A percentile compares a stretch with the other conserved stretches of the same genome.
phyloP scores from a whole-genome alignment of 2,113 vertebrate genomes.

The Charina bottae region DNA sequence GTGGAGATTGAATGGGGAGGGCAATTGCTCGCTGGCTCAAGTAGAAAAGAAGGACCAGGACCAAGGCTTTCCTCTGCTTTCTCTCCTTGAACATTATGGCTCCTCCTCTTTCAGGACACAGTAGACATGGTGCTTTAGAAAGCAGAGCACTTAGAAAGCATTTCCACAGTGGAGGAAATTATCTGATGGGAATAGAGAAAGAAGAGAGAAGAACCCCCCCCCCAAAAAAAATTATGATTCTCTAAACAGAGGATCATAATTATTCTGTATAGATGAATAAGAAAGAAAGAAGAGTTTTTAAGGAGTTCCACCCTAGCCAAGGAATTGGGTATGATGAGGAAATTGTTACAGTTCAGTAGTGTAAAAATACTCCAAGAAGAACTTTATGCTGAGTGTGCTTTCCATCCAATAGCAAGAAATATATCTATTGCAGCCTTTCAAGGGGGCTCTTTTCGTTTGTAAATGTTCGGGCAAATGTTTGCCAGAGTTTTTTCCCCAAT shows the following conservation, averaged over 20 bases:
- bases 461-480: neutral
- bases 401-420: neutral
- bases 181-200: neutral
- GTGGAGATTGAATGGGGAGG: neutral
- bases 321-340: neutral
- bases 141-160: neutral
- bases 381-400: neutral
- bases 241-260: neutral
- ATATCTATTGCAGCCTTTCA: neutral
- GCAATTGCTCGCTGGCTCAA: neutral
- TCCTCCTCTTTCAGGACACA: neutral
- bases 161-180: neutral
- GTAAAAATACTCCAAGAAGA: neutral
- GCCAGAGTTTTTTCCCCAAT: neutral
- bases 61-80: neutral
- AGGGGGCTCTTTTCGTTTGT: neutral
- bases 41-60: neutral
- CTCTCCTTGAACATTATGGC: neutral
- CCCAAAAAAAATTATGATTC: neutral
- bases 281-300: neutral
- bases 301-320: neutral
- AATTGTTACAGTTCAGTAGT: neutral
- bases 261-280: neutral
- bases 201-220: neutral
- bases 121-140: neutral